Evolutionary conservation across 2,113 vertebrate genomes (phyloP).

Genomic region (Vulpes lagopus): DNA sequence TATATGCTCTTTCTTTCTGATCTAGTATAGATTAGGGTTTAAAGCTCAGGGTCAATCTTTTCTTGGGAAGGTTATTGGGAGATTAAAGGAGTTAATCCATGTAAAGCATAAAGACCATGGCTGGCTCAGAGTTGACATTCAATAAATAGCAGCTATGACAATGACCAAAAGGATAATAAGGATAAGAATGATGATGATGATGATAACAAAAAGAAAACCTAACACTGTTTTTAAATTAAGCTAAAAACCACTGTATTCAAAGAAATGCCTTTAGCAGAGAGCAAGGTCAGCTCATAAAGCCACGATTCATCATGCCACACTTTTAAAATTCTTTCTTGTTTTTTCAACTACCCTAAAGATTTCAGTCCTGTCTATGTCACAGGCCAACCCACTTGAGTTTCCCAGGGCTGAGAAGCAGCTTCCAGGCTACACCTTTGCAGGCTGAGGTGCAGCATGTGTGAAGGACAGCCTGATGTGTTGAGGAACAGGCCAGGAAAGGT

Average conservation of each 20-base stretch:
- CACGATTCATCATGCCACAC: not conserved
- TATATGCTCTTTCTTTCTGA: not conserved
- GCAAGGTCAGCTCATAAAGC: not conserved
- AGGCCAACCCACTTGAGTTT: not conserved
- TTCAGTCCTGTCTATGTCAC: not conserved
- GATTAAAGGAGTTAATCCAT: constrained; percentile 23
- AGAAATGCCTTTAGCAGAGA: constrained; percentile 32
- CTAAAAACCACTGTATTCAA: not conserved
- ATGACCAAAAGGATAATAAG: not conserved
- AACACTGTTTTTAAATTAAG: constrained; percentile 54
- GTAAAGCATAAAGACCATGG: not conserved
- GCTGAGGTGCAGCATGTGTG: not conserved
- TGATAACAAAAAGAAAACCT: not conserved
- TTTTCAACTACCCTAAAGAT: constrained; percentile 10
- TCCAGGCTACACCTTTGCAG: not conserved
- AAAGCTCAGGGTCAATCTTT: not conserved
- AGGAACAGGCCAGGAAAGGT: not conserved
- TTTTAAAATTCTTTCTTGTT: constrained; percentile 43
- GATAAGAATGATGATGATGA: not conserved
- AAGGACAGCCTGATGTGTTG: not conserved
- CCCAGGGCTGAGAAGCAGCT: not conserved
- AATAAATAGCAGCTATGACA: not conserved
- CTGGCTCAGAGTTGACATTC: not conserved
- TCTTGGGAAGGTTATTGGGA: not conserved
- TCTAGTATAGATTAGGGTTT: not conserved